Conservation (phyloP, 2,113 vertebrate species). For the Corythornis madagascariensis region DNA sequence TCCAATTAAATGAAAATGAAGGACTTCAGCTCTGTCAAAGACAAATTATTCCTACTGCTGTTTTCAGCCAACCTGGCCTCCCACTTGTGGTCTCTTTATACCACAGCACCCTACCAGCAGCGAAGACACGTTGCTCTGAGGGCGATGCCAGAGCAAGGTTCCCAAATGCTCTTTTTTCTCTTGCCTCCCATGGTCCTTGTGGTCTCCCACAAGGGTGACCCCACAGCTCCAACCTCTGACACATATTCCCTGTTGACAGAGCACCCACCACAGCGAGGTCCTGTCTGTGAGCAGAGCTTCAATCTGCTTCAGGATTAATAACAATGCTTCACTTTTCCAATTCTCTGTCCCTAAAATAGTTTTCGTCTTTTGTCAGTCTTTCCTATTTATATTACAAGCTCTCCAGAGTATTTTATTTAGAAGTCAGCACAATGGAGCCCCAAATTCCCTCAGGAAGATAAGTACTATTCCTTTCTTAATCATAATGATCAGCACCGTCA, state of each 20-base stretch:
- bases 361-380: neutral
- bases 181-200: neutral
- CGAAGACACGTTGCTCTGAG: neutral
- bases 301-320: fast-evolving
- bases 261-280: fast-evolving
- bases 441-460: neutral
- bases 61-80: constrained; percentile 13
- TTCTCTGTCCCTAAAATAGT: neutral
- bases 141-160: neutral
- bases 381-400: neutral
- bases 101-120: neutral
- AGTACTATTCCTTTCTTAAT: neutral
- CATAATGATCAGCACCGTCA: neutral
- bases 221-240: fast-evolving
- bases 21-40: constrained; percentile 49
- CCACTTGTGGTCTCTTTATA: neutral
- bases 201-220: too few species aligned
- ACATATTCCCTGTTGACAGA: neutral
- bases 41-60: constrained; percentile 24
- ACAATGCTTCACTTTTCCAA: neutral
- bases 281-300: neutral
- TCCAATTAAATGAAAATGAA: constrained; percentile 68
- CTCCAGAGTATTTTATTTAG: constrained; percentile 5
- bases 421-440: neutral
- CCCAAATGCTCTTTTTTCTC: neutral